Base-by-base conservation (phyloP, 2,888 invertebrate species). In the Catocala sponsa region DNA sequence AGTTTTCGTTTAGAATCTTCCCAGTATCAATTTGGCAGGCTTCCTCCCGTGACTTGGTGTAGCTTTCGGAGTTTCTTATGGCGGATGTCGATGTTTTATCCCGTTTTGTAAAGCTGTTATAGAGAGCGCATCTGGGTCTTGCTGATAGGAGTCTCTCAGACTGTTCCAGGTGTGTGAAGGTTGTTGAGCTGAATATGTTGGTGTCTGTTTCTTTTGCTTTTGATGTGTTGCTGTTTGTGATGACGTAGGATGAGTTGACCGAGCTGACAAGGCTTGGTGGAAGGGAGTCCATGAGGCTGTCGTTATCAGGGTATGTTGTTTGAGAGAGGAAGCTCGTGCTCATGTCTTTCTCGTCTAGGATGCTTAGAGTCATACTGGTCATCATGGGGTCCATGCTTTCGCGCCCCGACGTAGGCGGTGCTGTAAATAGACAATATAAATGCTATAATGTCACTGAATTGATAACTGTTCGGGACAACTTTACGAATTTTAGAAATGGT, bases 291-390 rank as follows among this genome's bases (percentile, higher is more conserved):
- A 94, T 90, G 6, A 94, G 79, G 69, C 92, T 93, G 50, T 94
- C 94, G 75, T 92, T 89, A 70, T 95, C 95, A 0, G 92, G 93
- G 73, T 91, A 89, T 0, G 94, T 93, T 43, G 93, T 92, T 63
- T 95, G 94, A 0, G 95, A 95, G 15, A 95, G 90, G 78, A 94
- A 94, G 69, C 94, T 94, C 0, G 95, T 95, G 71, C 89, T 94
- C 95, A 95, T 95, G 70, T 95, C 95, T 59, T 94, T 94, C 58
- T 94, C 95, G 68, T 95, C 95, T 9, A 95, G 81, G 47, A 95
- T 94, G 62, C 94, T 94, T 15, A 93, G 86, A 0, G 94, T 94
- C 94, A 95, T 95, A 70, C 94, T 94, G 5, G 92, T 93, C 88
- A 92, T 85, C 91, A 94, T 91, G 1, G 91, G 94, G 67, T 94